These are phyloP conservation scores for Ips nitidus DNA, from an alignment of 1,140 invertebrate species.

Conservation along the genomic window DNA sequence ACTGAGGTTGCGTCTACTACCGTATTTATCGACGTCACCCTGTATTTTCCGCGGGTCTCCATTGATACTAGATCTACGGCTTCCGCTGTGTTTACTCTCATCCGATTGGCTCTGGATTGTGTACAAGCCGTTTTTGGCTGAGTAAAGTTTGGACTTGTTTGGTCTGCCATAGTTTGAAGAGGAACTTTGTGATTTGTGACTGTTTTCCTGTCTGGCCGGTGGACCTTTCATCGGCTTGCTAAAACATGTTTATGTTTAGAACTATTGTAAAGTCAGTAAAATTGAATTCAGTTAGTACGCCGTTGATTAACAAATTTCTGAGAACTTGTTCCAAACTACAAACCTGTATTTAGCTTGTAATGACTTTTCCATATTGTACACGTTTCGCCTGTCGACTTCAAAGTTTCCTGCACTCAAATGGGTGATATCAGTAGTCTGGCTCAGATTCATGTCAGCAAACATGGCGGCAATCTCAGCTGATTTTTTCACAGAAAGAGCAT, in stretches of 20 bases:
- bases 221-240: constrained; percentile 19
- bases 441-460: constrained; percentile 71
- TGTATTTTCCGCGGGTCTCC: constrained; percentile 28
- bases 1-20: constrained; percentile 33
- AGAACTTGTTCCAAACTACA: background rate
- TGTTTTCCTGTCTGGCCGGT: background rate
- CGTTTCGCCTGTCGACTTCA: constrained; percentile 38
- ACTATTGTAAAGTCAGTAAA: background rate
- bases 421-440: constrained; percentile 55
- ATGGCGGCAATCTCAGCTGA: constrained; percentile 84
- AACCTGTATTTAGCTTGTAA: constrained; percentile 36
- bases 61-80: constrained; percentile 40
- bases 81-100: constrained; percentile 41
- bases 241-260: background rate
- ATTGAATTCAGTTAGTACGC: too few relatives aligned
- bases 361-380: constrained; percentile 37
- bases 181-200: constrained; percentile 12
- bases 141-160: constrained; percentile 44
- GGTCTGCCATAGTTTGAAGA: constrained; percentile 17
- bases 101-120: constrained; percentile 53
- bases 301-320: background rate
- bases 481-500: constrained; percentile 82
- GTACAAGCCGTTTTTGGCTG: constrained; percentile 50
- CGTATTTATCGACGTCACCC: constrained; percentile 7
- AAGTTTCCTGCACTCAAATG: constrained; percentile 40